Evolutionary conservation across 2,113 vertebrate species (phyloP).

Genomic region (Montifringilla adamsi): DNA sequence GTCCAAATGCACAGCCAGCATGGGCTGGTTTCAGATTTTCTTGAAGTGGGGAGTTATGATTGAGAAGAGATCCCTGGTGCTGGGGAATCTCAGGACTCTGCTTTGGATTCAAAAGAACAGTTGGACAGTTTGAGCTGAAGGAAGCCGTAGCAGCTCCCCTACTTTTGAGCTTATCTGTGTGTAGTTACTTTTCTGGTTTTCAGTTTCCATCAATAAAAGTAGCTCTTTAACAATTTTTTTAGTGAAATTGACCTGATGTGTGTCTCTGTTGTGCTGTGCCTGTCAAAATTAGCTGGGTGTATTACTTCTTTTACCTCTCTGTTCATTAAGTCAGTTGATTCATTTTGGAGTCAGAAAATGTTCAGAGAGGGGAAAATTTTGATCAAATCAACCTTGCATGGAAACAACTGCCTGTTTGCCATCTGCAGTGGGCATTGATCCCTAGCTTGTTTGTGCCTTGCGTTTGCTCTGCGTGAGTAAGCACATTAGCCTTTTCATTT

Average conservation of each 20-base stretch:
- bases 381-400: slow-evolving; percentile 25
- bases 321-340: slow-evolving; percentile 6
- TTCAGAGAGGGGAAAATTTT: slow-evolving; percentile 14
- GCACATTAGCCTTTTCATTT: slow-evolving; percentile 73
- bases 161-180: background rate
- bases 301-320: background rate
- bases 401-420: slow-evolving; percentile 44
- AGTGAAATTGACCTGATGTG: background rate
- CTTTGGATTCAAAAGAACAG: background rate
- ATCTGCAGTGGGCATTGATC: slow-evolving; percentile 71
- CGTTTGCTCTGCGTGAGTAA: slow-evolving; percentile 66
- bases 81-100: background rate
- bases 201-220: background rate
- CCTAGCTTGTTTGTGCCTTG: slow-evolving; percentile 61
- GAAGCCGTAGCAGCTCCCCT: background rate
- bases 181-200: background rate
- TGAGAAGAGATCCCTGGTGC: background rate
- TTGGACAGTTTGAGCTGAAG: background rate
- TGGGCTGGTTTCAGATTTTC: background rate
- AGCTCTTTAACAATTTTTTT: background rate
- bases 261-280: background rate
- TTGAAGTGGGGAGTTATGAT: accelerated
- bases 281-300: background rate
- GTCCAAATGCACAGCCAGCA: background rate
- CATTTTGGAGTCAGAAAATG: slow-evolving; percentile 7